A percentile compares a stretch with the other conserved stretches of the same genome.
Evolutionary conservation across 2,797 vertebrate genomes (phyloP).

Genomic region (Delichon dasypus): DNA sequence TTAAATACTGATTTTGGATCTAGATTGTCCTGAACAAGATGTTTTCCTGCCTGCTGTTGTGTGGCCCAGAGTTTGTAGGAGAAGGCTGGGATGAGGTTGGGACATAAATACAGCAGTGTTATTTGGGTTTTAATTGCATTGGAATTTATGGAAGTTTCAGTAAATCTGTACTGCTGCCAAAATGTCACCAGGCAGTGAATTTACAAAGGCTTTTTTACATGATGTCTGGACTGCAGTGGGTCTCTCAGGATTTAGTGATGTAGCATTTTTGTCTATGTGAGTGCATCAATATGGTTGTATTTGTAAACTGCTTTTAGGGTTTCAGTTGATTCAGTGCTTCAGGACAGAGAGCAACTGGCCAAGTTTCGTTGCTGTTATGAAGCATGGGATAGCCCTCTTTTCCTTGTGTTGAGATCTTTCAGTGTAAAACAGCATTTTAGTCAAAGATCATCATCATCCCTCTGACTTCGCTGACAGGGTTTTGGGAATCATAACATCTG

Average conservation of each 20-base stretch:
- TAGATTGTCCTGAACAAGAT: neutral
- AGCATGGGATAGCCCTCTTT: neutral
- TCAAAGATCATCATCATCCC: neutral
- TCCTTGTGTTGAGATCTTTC: neutral
- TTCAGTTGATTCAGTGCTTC: neutral
- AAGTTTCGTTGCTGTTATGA: neutral
- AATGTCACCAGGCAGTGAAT: neutral
- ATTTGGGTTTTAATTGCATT: neutral
- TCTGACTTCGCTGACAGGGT: neutral
- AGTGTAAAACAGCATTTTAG: neutral
- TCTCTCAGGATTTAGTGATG: neutral
- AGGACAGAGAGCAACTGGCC: neutral
- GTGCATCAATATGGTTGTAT: neutral
- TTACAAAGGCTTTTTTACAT: neutral
- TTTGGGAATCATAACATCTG: neutral
- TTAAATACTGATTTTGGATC: neutral
- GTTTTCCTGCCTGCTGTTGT: neutral
- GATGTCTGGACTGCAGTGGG: neutral
- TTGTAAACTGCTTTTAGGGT: neutral
- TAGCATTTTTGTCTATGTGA: neutral
- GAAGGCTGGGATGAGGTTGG: neutral
- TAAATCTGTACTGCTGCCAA: fast-evolving
- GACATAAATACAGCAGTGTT: neutral
- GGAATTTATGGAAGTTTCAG: neutral
- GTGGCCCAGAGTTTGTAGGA: neutral